Base-by-base conservation (phyloP, 2,888 invertebrate species). In the Psylliodes chrysocephalus region DNA sequence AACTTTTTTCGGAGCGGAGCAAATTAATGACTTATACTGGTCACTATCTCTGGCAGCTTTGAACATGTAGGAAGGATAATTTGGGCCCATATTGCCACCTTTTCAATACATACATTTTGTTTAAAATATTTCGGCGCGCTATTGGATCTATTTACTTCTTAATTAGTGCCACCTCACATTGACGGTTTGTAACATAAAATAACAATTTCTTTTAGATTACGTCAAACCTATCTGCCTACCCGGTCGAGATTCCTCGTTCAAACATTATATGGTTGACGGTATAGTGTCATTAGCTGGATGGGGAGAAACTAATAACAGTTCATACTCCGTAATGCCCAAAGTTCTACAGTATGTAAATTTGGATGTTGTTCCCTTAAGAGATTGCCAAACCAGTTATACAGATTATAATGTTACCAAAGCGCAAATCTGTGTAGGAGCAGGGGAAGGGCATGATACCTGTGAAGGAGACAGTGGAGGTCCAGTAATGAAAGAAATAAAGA, bases 391-490 rank as follows among this genome's bases (percentile, higher is more conserved):
- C 1, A 63, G 10, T 33, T 67, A 60, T 14, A 25, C 7, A 42
- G 35, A 33, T 12, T 22, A 44, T 47, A 42, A 42, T 28, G 25
- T 65, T 10, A 52, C 60, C 10, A 47, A 65, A 5, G 53, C 60
- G 2, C 60, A 63, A 38, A 54, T 68, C 10, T 70, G 70, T 30
- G 52, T 66, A 3, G 70, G 70, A 5, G 14, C 19, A 30, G 63
- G 65, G 3, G 22, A 59, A 14, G 67, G 67, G 1, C 84, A 84
- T 63, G 90, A 90, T 74, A 87, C 89, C 0, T 91, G 90, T 70
- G 81, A 82, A 0, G 90, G 90, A 0, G 90, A 90, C 73, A 89
- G 88, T 6, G 90, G 91, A 0, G 90, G 90, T 0, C 90, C 91
- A 0, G 82, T 90, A 12, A 68, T 70, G 2, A 77, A 83, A 40